Conservation (phyloP, 2,797 vertebrate species). For the Phrynocephalus guinanensis region DNA sequence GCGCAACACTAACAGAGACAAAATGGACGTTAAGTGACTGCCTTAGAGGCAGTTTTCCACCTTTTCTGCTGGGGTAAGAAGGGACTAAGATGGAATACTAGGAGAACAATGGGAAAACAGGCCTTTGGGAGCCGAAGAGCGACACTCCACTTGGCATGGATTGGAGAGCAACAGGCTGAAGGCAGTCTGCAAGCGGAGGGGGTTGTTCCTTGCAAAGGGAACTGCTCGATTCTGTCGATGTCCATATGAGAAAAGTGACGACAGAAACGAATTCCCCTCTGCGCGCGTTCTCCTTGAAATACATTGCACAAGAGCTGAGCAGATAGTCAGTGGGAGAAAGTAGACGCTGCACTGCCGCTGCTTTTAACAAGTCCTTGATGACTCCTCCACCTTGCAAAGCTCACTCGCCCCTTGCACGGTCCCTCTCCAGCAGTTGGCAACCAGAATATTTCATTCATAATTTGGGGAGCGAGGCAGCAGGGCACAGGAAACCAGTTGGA, state of each 20-base stretch:
- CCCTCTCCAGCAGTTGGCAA: background rate
- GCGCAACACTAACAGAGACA: no score
- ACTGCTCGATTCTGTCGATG: background rate
- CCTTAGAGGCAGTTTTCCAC: no score
- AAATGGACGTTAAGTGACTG: no score
- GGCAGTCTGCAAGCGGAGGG: no score
- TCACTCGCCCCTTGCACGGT: background rate
- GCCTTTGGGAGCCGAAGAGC: no score
- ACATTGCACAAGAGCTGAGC: background rate
- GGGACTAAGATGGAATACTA: no score
- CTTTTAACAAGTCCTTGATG: background rate
- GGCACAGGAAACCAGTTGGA: background rate
- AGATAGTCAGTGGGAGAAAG: background rate
- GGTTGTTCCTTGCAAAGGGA: no score
- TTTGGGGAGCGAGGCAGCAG: background rate
- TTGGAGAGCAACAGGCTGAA: no score
- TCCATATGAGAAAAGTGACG: background rate
- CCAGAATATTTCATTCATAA: background rate
- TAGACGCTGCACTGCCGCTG: background rate
- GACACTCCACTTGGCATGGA: no score
- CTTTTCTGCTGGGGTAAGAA: no score
- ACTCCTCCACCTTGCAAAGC: background rate
- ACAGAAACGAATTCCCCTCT: background rate
- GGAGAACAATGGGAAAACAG: no score
- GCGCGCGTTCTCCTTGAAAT: background rate